Conservation (phyloP, 2,797 vertebrate genomes). For the Setipinna tenuifilis region DNA sequence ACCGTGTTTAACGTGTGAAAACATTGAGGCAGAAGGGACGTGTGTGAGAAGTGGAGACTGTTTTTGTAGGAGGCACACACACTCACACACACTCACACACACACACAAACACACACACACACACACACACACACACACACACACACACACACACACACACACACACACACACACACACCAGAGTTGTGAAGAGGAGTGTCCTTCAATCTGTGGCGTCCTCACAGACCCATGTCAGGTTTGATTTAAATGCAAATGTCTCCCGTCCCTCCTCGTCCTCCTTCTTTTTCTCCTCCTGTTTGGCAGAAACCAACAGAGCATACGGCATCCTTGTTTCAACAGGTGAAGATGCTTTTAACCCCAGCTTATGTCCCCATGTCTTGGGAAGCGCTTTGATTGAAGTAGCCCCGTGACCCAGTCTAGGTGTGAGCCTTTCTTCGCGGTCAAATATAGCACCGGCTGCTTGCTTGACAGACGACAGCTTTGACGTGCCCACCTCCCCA, state of each 20-base stretch:
- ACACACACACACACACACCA: not conserved
- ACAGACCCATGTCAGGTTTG: constrained; percentile 61
- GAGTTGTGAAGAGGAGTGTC: constrained; percentile 35
- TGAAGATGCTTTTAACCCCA: constrained; percentile 69
- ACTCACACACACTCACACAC: too few species aligned
- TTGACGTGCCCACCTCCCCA: not conserved
- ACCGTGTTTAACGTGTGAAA: not conserved
- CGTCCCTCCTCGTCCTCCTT: constrained; percentile 35
- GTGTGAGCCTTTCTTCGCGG: not conserved
- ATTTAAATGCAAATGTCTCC: constrained; percentile 73
- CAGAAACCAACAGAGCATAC: constrained; percentile 57
- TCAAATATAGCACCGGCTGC: not conserved
- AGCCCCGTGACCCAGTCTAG: not conserved
- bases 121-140: too few species aligned
- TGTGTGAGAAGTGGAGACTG: not conserved
- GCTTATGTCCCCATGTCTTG: constrained; percentile 39
- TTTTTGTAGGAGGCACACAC: not conserved
- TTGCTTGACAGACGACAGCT: not conserved
- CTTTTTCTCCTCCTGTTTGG: constrained; percentile 37
- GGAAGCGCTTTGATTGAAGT: constrained; percentile 8
- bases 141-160: not conserved
- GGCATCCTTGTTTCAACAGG: constrained; percentile 73
- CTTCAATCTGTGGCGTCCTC: constrained; percentile 46
- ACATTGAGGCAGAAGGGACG: not conserved
- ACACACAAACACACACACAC: not conserved